These are phyloP conservation scores for Prunella fulvescens DNA, from an alignment of 2,113 vertebrate genomes.

Conservation along the genomic window DNA sequence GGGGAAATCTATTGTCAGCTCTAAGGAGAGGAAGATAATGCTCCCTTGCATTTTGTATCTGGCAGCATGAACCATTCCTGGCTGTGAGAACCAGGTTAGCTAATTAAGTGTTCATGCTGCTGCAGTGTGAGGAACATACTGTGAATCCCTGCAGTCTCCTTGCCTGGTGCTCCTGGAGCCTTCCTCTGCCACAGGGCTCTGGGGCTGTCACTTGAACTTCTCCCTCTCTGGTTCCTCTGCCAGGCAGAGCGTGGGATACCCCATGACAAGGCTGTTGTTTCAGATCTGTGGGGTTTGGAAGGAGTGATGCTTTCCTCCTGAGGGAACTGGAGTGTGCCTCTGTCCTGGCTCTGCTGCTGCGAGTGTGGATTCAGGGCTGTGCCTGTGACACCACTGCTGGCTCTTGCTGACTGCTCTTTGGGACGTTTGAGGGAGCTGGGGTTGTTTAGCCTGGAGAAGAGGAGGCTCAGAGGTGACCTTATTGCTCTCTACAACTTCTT, in stretches of 20 bases:
- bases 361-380: neutral
- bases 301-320: neutral
- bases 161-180: neutral
- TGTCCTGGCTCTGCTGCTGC: neutral
- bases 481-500: too few relatives aligned
- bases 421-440: too few relatives aligned
- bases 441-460: too few relatives aligned
- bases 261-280: neutral
- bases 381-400: neutral
- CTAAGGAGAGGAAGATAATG: neutral
- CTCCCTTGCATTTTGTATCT: neutral
- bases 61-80: neutral
- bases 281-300: neutral
- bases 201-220: neutral
- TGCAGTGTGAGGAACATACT: neutral
- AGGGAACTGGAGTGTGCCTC: neutral
- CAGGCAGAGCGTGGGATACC: neutral
- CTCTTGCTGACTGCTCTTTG: neutral
- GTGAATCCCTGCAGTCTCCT: neutral
- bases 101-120: neutral
- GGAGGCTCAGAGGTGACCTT: too few relatives aligned
- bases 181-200: neutral
- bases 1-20: neutral
- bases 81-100: neutral
- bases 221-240: neutral